Evolutionary conservation across 2,113 vertebrate species (phyloP).

Genomic region (Poecilia latipinna): DNA sequence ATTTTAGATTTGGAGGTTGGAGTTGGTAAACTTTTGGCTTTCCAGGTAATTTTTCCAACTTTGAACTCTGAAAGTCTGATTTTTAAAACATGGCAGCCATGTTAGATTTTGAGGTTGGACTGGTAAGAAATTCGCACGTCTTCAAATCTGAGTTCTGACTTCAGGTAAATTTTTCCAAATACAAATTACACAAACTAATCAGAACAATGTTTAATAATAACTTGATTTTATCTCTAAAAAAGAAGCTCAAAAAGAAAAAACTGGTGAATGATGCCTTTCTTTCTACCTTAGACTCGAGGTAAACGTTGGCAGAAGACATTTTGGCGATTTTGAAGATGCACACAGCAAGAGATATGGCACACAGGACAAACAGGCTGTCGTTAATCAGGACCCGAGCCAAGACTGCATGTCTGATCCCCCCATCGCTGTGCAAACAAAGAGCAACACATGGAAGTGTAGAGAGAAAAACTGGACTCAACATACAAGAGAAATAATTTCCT

Average conservation of each 20-base stretch:
- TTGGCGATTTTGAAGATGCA: slow-evolving; percentile 95
- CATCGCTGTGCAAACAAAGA: slow-evolving; percentile 63
- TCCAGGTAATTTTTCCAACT: too few species aligned
- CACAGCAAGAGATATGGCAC: slow-evolving; percentile 89
- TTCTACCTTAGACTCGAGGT: slow-evolving; percentile 95
- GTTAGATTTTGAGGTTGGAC: neutral
- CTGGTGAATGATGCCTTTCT: too few species aligned
- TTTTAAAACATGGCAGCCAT: neutral
- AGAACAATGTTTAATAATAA: too few species aligned
- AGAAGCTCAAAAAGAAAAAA: neutral
- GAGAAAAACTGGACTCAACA: neutral
- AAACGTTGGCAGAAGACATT: slow-evolving; percentile 97
- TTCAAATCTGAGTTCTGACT: too few species aligned
- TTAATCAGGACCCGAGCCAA: slow-evolving; percentile 90
- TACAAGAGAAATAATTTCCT: neutral
- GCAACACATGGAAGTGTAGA: too few species aligned
- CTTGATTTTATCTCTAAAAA: neutral
- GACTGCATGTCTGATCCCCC: slow-evolving; percentile 82
- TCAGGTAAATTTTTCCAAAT: too few species aligned
- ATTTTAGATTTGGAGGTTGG: too few species aligned
- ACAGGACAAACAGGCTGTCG: slow-evolving; percentile 93
- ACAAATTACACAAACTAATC: too few species aligned
- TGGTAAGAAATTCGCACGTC: neutral
- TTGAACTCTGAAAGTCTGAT: too few species aligned
- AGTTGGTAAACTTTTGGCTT: too few species aligned